A percentile compares a stretch with the other conserved stretches of the same genome.
Conservation (phyloP, 1,140 invertebrate genomes). For the Nixonia krombeini region DNA sequence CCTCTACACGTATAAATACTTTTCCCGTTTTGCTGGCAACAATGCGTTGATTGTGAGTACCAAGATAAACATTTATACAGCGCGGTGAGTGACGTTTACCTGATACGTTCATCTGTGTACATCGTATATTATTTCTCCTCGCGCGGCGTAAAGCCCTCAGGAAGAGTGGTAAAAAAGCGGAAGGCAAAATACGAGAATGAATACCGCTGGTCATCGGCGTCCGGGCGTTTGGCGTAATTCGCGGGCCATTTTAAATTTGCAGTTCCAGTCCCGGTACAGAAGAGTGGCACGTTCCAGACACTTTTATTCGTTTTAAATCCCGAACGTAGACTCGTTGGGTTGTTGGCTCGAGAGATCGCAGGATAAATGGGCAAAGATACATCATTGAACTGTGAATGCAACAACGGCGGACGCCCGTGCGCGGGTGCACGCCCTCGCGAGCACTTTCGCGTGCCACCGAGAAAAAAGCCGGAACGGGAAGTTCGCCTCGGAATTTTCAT, state of each 20-base stretch:
- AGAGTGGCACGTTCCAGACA: slow-evolving; percentile 28
- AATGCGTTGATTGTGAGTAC: too few relatives aligned
- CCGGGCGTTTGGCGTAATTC: slow-evolving; percentile 28
- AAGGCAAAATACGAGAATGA: too few relatives aligned
- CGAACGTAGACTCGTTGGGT: slow-evolving; percentile 14
- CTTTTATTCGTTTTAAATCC: slow-evolving; percentile 38
- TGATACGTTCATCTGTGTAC: too few relatives aligned
- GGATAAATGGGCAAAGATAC: slow-evolving; percentile 48
- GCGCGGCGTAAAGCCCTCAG: background rate
- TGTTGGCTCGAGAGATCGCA: slow-evolving; percentile 40
- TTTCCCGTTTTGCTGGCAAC: too few relatives aligned
- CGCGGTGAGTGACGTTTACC: too few relatives aligned
- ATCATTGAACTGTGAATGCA: slow-evolving; percentile 32
- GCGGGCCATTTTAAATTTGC: slow-evolving; percentile 31
- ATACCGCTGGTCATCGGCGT: slow-evolving; percentile 14
- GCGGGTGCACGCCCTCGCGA: too few relatives aligned
- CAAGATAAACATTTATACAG: too few relatives aligned
- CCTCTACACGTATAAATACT: too few relatives aligned
- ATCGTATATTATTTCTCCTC: slow-evolving; percentile 20
- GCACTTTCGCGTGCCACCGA: slow-evolving; percentile 12
- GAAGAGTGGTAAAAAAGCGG: slow-evolving; percentile 21
- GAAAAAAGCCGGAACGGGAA: slow-evolving; percentile 16
- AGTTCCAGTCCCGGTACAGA: slow-evolving; percentile 28
- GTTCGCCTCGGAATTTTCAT: slow-evolving; percentile 15
- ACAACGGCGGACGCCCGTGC: too few relatives aligned